Evolutionary conservation across 35 echinoderm and acorn worm species (phyloP).

Genomic region (Patiria miniata): DNA sequence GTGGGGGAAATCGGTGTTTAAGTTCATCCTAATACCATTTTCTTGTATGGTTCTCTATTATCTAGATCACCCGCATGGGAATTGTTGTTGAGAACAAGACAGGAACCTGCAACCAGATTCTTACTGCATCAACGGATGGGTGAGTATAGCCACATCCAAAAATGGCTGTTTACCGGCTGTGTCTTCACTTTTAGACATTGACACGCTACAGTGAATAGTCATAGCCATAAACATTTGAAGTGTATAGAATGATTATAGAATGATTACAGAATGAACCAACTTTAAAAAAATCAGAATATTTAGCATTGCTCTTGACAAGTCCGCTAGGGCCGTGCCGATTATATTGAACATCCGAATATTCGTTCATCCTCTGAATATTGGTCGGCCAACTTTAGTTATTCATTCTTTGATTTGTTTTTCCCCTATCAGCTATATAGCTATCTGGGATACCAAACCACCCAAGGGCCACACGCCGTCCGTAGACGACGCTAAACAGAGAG

Average conservation of each 20-base stretch:
- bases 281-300: no score
- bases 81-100: slow-evolving; percentile 77
- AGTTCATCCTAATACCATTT: background rate
- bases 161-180: no score
- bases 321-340: no score
- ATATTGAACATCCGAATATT: no score
- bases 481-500: slow-evolving; percentile 48
- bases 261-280: no score
- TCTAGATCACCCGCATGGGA: slow-evolving; percentile 82
- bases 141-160: no score
- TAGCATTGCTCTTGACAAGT: no score
- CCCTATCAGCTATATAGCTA: slow-evolving; percentile 51
- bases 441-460: slow-evolving; percentile 96
- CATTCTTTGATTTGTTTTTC: background rate
- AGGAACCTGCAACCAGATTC: slow-evolving; percentile 67
- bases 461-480: slow-evolving; percentile 78
- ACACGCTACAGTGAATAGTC: no score
- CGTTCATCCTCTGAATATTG: background rate
- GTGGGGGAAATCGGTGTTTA: no score
- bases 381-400: background rate
- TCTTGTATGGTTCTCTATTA: background rate
- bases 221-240: no score
- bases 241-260: no score
- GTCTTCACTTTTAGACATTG: no score
- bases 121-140: slow-evolving; percentile 87